Base-by-base conservation (phyloP, 2,888 invertebrate genomes). In the Sthenelais limicola region DNA sequence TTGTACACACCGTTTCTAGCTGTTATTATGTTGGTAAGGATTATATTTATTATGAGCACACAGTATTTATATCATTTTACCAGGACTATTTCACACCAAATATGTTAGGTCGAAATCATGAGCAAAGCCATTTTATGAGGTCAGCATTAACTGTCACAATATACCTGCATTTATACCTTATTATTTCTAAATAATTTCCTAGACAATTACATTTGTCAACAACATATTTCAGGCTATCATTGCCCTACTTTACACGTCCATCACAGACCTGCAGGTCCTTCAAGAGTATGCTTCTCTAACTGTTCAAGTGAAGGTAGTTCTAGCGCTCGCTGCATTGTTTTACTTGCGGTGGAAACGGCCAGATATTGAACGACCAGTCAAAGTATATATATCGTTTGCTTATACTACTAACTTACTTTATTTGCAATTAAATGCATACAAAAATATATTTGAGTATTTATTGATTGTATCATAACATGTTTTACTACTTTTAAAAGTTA, bases 241-340 rank as follows among this genome's bases (percentile, higher is more conserved):
- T 18, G 70, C 70, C 2, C 21, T 75, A 33, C 30, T 75, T 49
- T 75, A 76, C 67, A 38, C 51, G 18, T 32, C 73, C 15, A 21
- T 76, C 51, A 75, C 76, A 15, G 72, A 76, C 68, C 67, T 76
- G 1, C 71, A 75, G 49, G 68, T 66, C 33, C 33, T 76, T 0
- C 75, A 73, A 62, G 73, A 76, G 52, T 76, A 76, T 32, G 71
- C 76, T 18, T 76, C 76, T 15, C 73, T 76, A 21, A 43, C 72
- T 0, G 76, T 75, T 7, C 75, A 75, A 43, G 15, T 74, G n/a
- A 76, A 76, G 70, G 71, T 73, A 47, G 15, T 75, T 4, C 69
- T 76, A 3, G 56, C 58, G 9, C 67, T 76, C 43, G 43, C 35
- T 2, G 76, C 76, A 0, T 54, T 76, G 9, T 76, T 76, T 58